A percentile compares a stretch with the other conserved stretches of the same genome.
Conservation (phyloP, 2,797 vertebrate species). For the Cichlasoma orientale region DNA sequence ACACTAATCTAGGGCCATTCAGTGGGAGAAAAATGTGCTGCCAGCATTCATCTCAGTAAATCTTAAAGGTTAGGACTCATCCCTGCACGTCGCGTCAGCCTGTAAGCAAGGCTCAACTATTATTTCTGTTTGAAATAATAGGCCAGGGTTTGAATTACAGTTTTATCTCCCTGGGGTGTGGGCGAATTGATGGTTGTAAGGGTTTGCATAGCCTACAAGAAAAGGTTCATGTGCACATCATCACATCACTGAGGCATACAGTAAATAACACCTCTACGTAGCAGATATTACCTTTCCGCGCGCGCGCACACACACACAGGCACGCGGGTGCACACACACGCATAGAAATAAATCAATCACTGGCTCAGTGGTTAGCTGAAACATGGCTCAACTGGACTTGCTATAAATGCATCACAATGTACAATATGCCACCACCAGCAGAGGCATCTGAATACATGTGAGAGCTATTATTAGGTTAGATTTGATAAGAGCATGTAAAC, state of each 20-base stretch:
- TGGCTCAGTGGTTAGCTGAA: neutral
- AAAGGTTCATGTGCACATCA: neutral
- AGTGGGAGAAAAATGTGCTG: neutral
- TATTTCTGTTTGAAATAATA: slow-evolving; percentile 28
- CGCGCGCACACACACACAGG: neutral
- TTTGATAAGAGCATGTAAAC: neutral
- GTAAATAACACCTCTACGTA: slow-evolving; percentile 18
- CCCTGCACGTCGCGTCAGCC: slow-evolving; percentile 17
- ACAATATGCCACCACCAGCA: slow-evolving; percentile 6
- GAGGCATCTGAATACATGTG: neutral
- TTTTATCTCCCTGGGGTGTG: slow-evolving; percentile 3
- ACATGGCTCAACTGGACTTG: slow-evolving; percentile 12
- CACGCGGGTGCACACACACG: neutral
- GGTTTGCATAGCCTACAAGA: neutral
- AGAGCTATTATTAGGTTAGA: slow-evolving; percentile 3
- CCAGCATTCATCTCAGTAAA: neutral
- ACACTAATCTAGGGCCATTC: slow-evolving; percentile 17
- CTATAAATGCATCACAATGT: slow-evolving; percentile 36
- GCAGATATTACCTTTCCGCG: neutral
- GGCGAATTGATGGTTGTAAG: neutral
- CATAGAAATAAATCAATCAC: slow-evolving; percentile 15
- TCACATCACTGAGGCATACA: slow-evolving; percentile 24
- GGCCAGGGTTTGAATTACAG: slow-evolving; percentile 27
- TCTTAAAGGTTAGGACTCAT: slow-evolving; percentile 26
- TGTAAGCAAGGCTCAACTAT: slow-evolving; percentile 15